Conservation (phyloP, 2,797 vertebrate genomes). For the Orestias chungarensis region DNA sequence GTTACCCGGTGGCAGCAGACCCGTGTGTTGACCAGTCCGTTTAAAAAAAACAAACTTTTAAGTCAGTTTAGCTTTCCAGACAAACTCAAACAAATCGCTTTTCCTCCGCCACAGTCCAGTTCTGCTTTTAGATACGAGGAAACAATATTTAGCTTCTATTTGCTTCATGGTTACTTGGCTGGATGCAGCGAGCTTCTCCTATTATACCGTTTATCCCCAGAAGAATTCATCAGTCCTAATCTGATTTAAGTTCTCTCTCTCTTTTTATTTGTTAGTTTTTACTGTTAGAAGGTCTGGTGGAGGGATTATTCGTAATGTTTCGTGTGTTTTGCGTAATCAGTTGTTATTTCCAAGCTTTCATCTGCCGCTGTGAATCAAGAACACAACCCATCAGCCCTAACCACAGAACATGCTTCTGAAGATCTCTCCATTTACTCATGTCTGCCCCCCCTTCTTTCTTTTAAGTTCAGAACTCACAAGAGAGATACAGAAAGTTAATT, state of each 20-base stretch:
- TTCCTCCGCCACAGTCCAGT: not conserved
- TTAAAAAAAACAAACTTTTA: not conserved
- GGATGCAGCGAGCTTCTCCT: not conserved
- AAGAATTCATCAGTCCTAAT: slow-evolving; percentile 46
- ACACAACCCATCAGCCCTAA: not conserved
- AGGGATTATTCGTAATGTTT: not conserved
- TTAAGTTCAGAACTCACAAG: too few species aligned
- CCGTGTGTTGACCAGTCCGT: slow-evolving; percentile 2
- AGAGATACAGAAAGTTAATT: not conserved
- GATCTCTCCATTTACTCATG: slow-evolving; percentile 1
- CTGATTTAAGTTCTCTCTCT: slow-evolving; percentile 4
- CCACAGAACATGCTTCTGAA: not conserved
- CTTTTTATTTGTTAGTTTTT: too few species aligned
- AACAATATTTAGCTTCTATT: not conserved
- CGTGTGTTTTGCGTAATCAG: slow-evolving; percentile 10
- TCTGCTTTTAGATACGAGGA: slow-evolving; percentile 28
- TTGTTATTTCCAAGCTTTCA: slow-evolving; percentile 15
- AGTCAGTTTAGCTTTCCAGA: not conserved
- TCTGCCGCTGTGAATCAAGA: not conserved
- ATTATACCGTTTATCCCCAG: slow-evolving; percentile 48
- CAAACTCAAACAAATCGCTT: not conserved
- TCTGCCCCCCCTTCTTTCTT: slow-evolving; percentile 23
- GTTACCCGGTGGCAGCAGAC: slow-evolving; percentile 13
- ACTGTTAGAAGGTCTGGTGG: not conserved
- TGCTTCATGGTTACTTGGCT: not conserved